Percentiles rank a stretch among this genome's conserved stretches.
phyloP scores from a whole-genome alignment of 1,140 invertebrate genomes.

The Aleiodes sp. region DNA sequence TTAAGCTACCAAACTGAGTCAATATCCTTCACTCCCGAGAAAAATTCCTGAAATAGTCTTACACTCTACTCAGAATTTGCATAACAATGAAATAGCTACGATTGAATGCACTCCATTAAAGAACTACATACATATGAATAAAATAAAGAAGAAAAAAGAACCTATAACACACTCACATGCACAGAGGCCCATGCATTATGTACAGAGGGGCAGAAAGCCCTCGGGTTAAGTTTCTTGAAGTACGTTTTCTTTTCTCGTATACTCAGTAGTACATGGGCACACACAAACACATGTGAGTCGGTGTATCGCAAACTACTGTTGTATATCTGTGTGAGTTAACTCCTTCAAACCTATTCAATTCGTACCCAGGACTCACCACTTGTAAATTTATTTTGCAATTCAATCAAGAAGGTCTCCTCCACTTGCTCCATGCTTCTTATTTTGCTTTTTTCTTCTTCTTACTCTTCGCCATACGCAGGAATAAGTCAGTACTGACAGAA shows the following conservation, averaged over 20 bases:
- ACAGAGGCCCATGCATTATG: not conserved
- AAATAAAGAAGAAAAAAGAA: conserved; percentile 21
- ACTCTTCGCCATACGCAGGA: not conserved
- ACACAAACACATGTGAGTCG: not conserved
- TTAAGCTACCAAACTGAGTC: no score
- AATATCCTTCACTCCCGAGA: no score
- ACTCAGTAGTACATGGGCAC: conserved; percentile 2
- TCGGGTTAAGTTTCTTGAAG: conserved; percentile 22
- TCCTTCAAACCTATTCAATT: conserved; percentile 53
- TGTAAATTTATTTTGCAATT: conserved; percentile 55
- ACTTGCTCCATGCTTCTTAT: not conserved
- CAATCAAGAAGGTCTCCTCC: conserved; percentile 43
- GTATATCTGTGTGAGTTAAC: conserved; percentile 40
- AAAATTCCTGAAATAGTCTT: no score
- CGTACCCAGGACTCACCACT: conserved; percentile 41
- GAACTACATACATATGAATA: conserved; percentile 12
- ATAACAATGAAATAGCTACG: conserved; percentile 6
- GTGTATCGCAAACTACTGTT: conserved; percentile 16
- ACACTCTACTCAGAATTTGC: conserved; percentile 7
- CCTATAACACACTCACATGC: conserved; percentile 13
- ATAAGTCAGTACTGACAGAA: not conserved
- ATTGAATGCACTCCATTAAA: conserved; percentile 30
- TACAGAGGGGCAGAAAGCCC: conserved; percentile 12
- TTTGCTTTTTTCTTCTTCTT: conserved; percentile 12
- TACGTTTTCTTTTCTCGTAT: conserved; percentile 19